These are phyloP conservation scores for Ypsolopha sequella DNA, from an alignment of 2,888 invertebrate species.

Conservation along the genomic window DNA sequence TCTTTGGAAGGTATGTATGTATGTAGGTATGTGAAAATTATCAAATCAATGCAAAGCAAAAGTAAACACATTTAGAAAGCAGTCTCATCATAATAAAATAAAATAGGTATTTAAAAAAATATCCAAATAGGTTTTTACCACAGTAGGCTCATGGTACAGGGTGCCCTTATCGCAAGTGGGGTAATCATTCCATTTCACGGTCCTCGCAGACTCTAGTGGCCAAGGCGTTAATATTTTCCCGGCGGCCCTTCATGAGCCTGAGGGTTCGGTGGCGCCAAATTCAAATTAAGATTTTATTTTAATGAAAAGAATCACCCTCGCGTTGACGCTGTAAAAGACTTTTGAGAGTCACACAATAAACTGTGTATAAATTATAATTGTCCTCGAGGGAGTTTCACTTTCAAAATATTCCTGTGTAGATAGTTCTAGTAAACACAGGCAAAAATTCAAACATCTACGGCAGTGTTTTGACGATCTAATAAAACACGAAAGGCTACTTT, in stretches of 20 bases:
- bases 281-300: conserved; percentile 4
- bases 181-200: conserved; percentile 14
- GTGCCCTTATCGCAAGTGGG: conserved; percentile 11
- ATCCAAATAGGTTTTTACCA: too few species aligned
- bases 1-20: too few species aligned
- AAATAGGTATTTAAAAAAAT: too few species aligned
- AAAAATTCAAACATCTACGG: too few species aligned
- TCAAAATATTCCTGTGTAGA: not conserved
- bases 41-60: too few species aligned
- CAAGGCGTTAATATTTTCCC: conserved; percentile 6
- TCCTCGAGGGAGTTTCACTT: not conserved
- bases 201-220: conserved; percentile 5
- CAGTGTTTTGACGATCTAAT: too few species aligned
- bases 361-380: not conserved
- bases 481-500: too few species aligned
- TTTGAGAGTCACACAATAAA: not conserved
- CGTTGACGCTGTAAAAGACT: not conserved
- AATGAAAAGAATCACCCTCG: not conserved
- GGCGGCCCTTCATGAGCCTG: conserved; percentile 6
- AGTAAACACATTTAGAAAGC: too few species aligned
- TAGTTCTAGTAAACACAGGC: too few species aligned
- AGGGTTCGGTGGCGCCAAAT: conserved; percentile 6
- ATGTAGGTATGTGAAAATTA: too few species aligned
- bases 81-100: too few species aligned
- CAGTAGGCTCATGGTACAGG: not conserved